phyloP scores from a whole-genome alignment of 2,113 vertebrate species.

The Sciurus niger region DNA sequence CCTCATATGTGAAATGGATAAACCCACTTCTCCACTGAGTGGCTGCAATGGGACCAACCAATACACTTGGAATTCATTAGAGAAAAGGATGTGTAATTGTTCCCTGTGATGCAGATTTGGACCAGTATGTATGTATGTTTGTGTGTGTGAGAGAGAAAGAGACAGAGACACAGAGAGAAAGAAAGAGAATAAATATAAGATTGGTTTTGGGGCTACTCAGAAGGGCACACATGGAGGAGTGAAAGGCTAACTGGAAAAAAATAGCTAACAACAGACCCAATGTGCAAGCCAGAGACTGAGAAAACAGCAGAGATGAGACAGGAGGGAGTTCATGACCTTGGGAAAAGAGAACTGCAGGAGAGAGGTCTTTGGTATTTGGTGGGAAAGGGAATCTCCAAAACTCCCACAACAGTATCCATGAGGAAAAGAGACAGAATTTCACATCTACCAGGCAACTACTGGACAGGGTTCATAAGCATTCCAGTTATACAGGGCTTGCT shows the following conservation, averaged over 20 bases:
- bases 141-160: not conserved
- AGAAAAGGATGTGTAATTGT: not conserved
- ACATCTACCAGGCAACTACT: not conserved
- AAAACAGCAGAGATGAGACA: not conserved
- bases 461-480: not conserved
- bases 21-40: not conserved
- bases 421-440: not conserved
- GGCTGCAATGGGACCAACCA: not conserved
- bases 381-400: not conserved
- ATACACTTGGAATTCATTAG: not conserved
- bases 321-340: not conserved
- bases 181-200: not conserved
- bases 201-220: not conserved
- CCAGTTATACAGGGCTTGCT: not conserved
- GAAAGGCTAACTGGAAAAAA: conserved; percentile 8
- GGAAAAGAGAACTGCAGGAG: not conserved
- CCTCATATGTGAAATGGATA: not conserved
- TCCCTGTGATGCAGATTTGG: not conserved
- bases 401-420: not conserved
- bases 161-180: not conserved
- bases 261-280: conserved; percentile 9
- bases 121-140: not conserved
- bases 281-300: not conserved
- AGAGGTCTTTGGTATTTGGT: not conserved
- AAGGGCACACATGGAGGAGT: not conserved